phyloP scores from a whole-genome alignment of 2,797 vertebrate genomes.

The Babyrousa celebensis region DNA sequence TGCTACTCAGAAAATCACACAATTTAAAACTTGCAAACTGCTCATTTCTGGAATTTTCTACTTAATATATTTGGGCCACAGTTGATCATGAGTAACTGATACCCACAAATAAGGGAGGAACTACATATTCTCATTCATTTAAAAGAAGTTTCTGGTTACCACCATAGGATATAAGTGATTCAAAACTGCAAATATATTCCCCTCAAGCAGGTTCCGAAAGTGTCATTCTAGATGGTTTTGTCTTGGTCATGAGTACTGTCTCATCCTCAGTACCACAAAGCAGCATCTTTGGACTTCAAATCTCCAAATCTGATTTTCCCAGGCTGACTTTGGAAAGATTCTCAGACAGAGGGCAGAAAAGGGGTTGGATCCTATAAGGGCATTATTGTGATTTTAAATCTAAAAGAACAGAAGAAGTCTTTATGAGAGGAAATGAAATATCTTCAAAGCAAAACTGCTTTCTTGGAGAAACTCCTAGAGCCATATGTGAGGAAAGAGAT shows the following conservation, averaged over 20 bases:
- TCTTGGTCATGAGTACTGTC: background rate
- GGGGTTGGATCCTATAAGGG: background rate
- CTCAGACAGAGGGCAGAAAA: constrained; percentile 24
- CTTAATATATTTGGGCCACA: background rate
- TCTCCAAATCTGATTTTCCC: background rate
- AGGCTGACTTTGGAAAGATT: constrained; percentile 39
- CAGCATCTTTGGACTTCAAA: background rate
- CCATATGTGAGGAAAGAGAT: constrained; percentile 49
- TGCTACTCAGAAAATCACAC: background rate
- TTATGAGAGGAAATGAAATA: constrained; percentile 70
- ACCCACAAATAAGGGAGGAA: background rate
- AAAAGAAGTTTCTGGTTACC: background rate
- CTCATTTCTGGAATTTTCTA: background rate
- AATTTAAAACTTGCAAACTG: background rate
- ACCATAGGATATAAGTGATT: background rate
- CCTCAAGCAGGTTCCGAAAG: background rate
- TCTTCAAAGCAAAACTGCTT: constrained; percentile 74
- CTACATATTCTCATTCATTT: constrained; percentile 18
- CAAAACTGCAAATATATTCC: constrained; percentile 1
- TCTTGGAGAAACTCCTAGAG: constrained; percentile 55
- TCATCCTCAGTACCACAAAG: background rate
- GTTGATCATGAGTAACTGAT: background rate
- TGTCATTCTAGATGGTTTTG: background rate
- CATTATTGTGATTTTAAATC: constrained; percentile 62
- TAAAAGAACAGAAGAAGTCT: constrained; percentile 65